Conservation (phyloP, 2,797 vertebrate species). For the Ficedula albicollis region DNA sequence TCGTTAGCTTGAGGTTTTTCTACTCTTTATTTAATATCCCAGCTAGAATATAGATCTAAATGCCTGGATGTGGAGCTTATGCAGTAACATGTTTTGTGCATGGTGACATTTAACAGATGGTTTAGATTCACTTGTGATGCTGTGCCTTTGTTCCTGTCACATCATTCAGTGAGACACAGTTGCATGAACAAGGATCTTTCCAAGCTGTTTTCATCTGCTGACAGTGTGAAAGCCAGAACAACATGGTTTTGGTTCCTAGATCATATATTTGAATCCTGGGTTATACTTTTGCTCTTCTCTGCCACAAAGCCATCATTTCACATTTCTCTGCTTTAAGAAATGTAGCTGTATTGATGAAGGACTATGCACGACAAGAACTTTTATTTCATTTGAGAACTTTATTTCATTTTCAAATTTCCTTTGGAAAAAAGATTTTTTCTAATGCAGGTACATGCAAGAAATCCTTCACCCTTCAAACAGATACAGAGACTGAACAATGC, state of each 20-base stretch:
- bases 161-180: background rate
- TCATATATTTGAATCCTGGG: background rate
- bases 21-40: background rate
- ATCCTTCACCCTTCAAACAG: background rate
- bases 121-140: background rate
- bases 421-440: background rate
- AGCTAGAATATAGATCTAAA: background rate
- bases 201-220: background rate
- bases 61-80: background rate
- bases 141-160: constrained; percentile 10
- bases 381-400: no score
- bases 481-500: background rate
- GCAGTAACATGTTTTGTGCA: background rate
- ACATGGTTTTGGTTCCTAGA: background rate
- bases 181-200: background rate
- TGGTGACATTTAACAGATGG: constrained; percentile 52
- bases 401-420: no score
- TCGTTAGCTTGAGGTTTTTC: background rate
- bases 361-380: background rate
- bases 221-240: background rate
- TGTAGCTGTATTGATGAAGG: background rate
- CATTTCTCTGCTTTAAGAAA: background rate
- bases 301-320: background rate
- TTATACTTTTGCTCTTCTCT: background rate
- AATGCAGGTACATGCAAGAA: background rate